These are phyloP conservation scores for Siderastrea radians DNA, from an alignment of 92 coral and sea anemone genomes.

Conservation along the genomic window DNA sequence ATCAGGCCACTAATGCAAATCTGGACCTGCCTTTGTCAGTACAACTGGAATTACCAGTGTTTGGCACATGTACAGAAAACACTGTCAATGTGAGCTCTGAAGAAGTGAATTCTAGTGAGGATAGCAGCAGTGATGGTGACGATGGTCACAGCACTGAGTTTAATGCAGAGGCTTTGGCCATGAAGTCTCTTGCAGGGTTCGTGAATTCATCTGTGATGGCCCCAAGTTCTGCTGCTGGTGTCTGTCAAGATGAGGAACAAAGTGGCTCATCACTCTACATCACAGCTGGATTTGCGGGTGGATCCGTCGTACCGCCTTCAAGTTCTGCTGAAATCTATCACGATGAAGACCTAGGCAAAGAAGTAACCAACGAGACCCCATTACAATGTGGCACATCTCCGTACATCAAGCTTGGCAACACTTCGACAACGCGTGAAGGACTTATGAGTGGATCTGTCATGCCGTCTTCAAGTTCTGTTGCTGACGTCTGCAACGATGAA, in stretches of 20 bases:
- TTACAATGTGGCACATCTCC: too few relatives aligned
- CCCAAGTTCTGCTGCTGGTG: background rate
- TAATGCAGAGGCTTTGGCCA: constrained; percentile 30
- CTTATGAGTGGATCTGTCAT: too few relatives aligned
- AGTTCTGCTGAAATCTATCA: too few relatives aligned
- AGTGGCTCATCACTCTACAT: background rate
- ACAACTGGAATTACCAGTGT: background rate
- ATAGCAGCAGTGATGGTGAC: constrained; percentile 1
- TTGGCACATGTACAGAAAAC: background rate
- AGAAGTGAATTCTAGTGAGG: background rate
- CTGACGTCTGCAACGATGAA: background rate
- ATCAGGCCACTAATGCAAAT: background rate
- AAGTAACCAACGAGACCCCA: background rate
- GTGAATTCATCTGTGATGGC: background rate
- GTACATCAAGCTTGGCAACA: too few relatives aligned
- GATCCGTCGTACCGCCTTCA: too few relatives aligned
- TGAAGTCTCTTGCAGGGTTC: constrained; percentile 7
- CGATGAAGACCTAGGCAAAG: background rate
- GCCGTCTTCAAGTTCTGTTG: too few relatives aligned
- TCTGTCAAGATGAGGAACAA: too few relatives aligned
- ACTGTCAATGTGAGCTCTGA: background rate
- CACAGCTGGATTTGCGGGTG: background rate
- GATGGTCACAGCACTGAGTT: background rate
- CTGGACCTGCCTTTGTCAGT: background rate
- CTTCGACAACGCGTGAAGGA: too few relatives aligned